phyloP scores from a whole-genome alignment of 2,888 invertebrate species.

The Macaria notata region DNA sequence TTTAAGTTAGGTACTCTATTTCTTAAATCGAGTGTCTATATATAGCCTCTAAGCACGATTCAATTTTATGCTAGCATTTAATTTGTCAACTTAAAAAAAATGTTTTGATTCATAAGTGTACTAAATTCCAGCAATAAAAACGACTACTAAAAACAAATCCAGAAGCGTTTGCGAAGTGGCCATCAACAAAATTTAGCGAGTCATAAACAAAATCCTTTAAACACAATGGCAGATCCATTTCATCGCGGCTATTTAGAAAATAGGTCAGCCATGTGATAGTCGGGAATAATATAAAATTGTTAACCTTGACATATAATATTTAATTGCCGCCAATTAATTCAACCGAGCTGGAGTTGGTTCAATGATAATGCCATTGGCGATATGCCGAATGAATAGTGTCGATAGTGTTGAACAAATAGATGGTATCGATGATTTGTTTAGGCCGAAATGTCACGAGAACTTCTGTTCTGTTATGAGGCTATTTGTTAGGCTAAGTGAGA shows the following conservation, averaged over 20 bases:
- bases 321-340: conserved; percentile 72
- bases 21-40: too few relatives aligned
- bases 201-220: conserved; percentile 22
- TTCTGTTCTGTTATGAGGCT: not conserved
- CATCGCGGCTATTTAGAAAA: conserved; percentile 45
- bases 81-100: too few relatives aligned
- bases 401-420: conserved; percentile 29
- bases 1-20: too few relatives aligned
- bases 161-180: conserved; percentile 7
- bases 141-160: too few relatives aligned
- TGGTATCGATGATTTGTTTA: conserved; percentile 26
- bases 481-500: conserved; percentile 10
- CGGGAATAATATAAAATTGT: conserved; percentile 53
- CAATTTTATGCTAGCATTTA: too few relatives aligned
- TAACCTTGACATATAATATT: conserved; percentile 78
- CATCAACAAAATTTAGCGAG: conserved; percentile 13
- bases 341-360: conserved; percentile 52
- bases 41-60: too few relatives aligned
- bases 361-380: conserved; percentile 55
- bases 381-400: conserved; percentile 51
- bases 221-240: conserved; percentile 27
- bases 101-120: too few relatives aligned
- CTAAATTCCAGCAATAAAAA: too few relatives aligned
- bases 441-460: conserved; percentile 23
- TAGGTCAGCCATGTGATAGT: conserved; percentile 55